phyloP scores from a whole-genome alignment of 2,113 vertebrate species.

The Nothobranchius kuhntae region DNA sequence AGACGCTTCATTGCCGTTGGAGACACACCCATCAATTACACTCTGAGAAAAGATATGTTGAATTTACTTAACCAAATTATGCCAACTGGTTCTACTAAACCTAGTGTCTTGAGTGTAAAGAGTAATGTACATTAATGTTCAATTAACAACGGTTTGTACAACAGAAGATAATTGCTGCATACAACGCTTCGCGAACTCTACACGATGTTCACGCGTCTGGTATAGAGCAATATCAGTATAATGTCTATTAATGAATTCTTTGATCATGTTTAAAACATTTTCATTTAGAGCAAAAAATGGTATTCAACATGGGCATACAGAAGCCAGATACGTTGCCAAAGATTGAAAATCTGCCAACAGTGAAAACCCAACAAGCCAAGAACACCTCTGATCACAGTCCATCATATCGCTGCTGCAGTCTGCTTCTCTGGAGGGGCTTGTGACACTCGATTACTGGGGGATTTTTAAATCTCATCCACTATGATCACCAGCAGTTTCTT shows the following conservation, averaged over 20 bases:
- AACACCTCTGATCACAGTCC: slow-evolving; percentile 54
- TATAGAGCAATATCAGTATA: too few species aligned
- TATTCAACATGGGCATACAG: slow-evolving; percentile 11
- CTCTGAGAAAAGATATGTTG: too few species aligned
- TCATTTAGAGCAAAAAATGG: neutral
- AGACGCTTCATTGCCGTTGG: too few species aligned
- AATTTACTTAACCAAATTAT: too few species aligned
- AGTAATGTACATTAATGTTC: too few species aligned
- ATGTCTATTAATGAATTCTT: neutral
- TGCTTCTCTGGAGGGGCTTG: slow-evolving; percentile 36
- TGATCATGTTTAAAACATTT: neutral
- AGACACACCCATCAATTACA: too few species aligned
- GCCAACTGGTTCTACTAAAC: too few species aligned
- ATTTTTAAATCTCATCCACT: slow-evolving; percentile 38
- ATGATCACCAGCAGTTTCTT: slow-evolving; percentile 8
- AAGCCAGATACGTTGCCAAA: neutral
- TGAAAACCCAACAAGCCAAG: slow-evolving; percentile 20
- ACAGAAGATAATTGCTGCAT: too few species aligned
- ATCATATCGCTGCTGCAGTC: slow-evolving; percentile 48
- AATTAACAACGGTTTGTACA: too few species aligned
- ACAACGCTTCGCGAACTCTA: too few species aligned
- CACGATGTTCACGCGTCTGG: too few species aligned
- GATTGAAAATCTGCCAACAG: slow-evolving; percentile 27
- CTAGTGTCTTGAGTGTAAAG: too few species aligned
- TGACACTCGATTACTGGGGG: slow-evolving; percentile 33